Percentiles rank a stretch among this genome's conserved stretches.
Evolutionary conservation across 2,113 vertebrate genomes (phyloP).

Genomic region (Aspiorhynchus laticeps): DNA sequence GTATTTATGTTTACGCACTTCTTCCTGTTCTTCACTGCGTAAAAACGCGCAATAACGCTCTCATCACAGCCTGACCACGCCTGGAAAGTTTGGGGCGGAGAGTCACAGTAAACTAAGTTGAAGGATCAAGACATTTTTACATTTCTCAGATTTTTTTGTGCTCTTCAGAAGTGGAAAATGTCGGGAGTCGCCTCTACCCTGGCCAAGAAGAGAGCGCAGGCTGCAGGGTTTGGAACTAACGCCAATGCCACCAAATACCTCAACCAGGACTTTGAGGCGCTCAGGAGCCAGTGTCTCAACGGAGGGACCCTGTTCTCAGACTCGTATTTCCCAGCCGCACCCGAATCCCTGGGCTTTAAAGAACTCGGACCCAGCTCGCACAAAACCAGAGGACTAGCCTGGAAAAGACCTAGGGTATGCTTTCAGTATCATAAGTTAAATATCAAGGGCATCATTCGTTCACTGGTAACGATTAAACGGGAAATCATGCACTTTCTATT

Average conservation of each 20-base stretch:
- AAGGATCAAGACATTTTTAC: neutral
- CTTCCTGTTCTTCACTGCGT: slow-evolving; percentile 23
- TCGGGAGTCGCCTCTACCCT: slow-evolving; percentile 72
- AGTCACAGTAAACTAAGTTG: slow-evolving; percentile 21
- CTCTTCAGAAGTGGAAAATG: slow-evolving; percentile 59
- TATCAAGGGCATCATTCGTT: neutral
- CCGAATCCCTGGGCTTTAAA: slow-evolving; percentile 80
- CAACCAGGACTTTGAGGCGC: slow-evolving; percentile 81
- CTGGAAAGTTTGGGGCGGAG: slow-evolving; percentile 50
- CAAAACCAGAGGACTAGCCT: slow-evolving; percentile 81
- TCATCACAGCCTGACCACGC: slow-evolving; percentile 39
- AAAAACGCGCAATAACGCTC: slow-evolving; percentile 5
- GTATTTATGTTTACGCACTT: neutral
- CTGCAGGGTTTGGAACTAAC: slow-evolving; percentile 77
- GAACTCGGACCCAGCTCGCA: slow-evolving; percentile 80
- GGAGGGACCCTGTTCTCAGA: slow-evolving; percentile 81
- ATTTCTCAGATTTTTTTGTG: neutral
- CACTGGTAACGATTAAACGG: neutral
- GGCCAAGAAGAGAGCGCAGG: slow-evolving; percentile 69
- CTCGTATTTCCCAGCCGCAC: slow-evolving; percentile 81
- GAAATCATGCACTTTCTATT: neutral
- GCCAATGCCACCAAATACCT: slow-evolving; percentile 78
- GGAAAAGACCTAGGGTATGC: slow-evolving; percentile 87
- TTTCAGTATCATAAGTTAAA: neutral
- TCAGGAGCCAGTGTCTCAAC: slow-evolving; percentile 73